Base-by-base conservation (phyloP, 2,888 invertebrate species). In the Pachymerium ferrugineum region DNA sequence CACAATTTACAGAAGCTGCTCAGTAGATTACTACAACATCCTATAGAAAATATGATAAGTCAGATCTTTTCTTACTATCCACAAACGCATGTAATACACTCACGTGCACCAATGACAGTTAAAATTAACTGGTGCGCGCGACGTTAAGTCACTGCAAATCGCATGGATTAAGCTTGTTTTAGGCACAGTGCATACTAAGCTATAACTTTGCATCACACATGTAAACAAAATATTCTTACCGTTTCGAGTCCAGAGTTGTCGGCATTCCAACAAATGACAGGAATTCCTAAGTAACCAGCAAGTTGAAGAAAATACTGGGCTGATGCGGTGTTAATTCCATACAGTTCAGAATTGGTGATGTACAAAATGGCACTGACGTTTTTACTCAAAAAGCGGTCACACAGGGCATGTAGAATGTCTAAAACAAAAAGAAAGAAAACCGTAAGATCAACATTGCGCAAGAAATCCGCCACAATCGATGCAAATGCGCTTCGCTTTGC, bases 221-320 rank as follows among this genome's bases (percentile, higher is more conserved):
- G n/a, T n/a, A n/a, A n/a, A n/a, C n/a, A n/a, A n/a, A n/a, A 5
- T 31, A 1, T 38, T 16, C 72, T 78, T 76, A 82, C 81, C 80
- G 86, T 82, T 78, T 87, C 88, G 75, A 95, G 86, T 42, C 95
- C 97, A 47, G 96, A 94, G 84, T 97, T 97, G 83, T 97, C 97
- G 8, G 96, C 95, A 84, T 97, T 97, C 97, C 97, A 97, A 8
- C 94, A 94, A 79, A 97, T 94, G 73, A 97, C 94, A 79, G 97
- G 97, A 81, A 97, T 94, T 78, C 95, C 96, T 79, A 96, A 86
- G 85, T 95, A 95, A 75, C 93, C 94, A 78, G 94, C 93, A 80
- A 95, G 86, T 85, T 95, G 94, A 78, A 95, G 87, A 83, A 95
- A 93, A 85, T 95, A 95, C 83, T 95, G 94, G 75, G 94, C 93